phyloP scores from a whole-genome alignment of 2,888 invertebrate species.

The Labia minor region DNA sequence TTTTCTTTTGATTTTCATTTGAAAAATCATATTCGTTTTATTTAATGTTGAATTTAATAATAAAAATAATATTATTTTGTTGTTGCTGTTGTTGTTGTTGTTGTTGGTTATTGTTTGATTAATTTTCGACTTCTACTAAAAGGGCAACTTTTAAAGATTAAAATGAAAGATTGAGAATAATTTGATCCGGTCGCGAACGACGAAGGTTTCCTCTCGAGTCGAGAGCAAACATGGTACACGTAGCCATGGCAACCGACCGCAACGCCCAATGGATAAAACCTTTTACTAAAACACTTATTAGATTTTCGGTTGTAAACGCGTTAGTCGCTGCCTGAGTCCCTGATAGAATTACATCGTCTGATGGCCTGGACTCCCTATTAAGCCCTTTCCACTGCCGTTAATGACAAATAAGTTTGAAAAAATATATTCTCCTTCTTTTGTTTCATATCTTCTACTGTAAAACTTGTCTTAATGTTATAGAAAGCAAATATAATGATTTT shows the following conservation, averaged over 20 bases:
- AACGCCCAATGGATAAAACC: slow-evolving; percentile 7
- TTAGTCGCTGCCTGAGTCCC: slow-evolving; percentile 2
- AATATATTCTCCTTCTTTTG: not conserved
- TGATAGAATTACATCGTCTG: not conserved
- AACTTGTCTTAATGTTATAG: not conserved
- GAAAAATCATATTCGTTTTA: too few relatives aligned
- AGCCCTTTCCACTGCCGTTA: not conserved
- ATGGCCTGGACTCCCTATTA: not conserved
- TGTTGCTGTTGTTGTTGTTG: too few relatives aligned
- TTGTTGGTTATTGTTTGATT: too few relatives aligned
- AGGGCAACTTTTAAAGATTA: too few relatives aligned
- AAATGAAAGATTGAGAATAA: too few relatives aligned
- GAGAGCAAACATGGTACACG: not conserved
- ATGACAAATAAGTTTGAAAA: not conserved
- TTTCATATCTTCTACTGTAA: not conserved
- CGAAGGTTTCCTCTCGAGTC: too few relatives aligned
- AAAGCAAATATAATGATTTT: too few relatives aligned
- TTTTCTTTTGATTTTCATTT: too few relatives aligned
- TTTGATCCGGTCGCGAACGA: too few relatives aligned
- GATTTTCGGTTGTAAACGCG: slow-evolving; percentile 7
- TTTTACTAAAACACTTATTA: slow-evolving; percentile 13
- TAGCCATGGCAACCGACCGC: not conserved
- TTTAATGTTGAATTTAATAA: too few relatives aligned
- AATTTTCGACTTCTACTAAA: too few relatives aligned
- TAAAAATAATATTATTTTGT: too few relatives aligned